Conservation (phyloP, 2,113 vertebrate species). For the Dromiciops gliroides region DNA sequence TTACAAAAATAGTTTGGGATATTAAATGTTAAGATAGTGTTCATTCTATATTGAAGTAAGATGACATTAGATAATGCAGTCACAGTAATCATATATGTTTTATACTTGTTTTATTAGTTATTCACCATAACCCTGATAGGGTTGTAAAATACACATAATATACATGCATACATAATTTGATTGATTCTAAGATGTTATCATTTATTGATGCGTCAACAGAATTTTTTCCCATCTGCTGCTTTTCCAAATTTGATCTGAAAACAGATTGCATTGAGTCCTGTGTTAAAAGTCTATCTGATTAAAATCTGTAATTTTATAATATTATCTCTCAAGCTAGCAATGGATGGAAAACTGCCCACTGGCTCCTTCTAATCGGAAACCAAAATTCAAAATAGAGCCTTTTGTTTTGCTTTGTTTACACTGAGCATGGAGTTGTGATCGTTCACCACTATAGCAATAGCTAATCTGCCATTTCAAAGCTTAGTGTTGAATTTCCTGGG, state of each 20-base stretch:
- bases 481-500: slow-evolving; percentile 38
- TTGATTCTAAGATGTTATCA: slow-evolving; percentile 36
- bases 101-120: slow-evolving; percentile 59
- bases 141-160: slow-evolving; percentile 53
- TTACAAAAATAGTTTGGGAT: slow-evolving; percentile 5
- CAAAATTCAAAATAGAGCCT: slow-evolving; percentile 30
- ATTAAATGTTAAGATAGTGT: slow-evolving; percentile 47
- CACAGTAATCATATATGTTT: slow-evolving; percentile 27
- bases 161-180: slow-evolving; percentile 50
- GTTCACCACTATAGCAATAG: slow-evolving; percentile 32
- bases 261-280: slow-evolving; percentile 50
- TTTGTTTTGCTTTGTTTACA: slow-evolving; percentile 53
- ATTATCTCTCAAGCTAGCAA: slow-evolving; percentile 61
- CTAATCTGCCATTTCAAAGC: slow-evolving; percentile 68
- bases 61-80: slow-evolving; percentile 29
- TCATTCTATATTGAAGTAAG: slow-evolving; percentile 30
- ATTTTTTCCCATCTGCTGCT: slow-evolving; percentile 49
- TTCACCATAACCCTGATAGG: slow-evolving; percentile 40
- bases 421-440: slow-evolving; percentile 56
- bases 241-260: slow-evolving; percentile 54
- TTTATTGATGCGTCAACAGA: slow-evolving; percentile 46
- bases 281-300: slow-evolving; percentile 57
- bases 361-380: slow-evolving; percentile 49
- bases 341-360: slow-evolving; percentile 49
- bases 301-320: slow-evolving; percentile 64